Base-by-base conservation (phyloP, 2,888 invertebrate species). In the Escarpia spicata region DNA sequence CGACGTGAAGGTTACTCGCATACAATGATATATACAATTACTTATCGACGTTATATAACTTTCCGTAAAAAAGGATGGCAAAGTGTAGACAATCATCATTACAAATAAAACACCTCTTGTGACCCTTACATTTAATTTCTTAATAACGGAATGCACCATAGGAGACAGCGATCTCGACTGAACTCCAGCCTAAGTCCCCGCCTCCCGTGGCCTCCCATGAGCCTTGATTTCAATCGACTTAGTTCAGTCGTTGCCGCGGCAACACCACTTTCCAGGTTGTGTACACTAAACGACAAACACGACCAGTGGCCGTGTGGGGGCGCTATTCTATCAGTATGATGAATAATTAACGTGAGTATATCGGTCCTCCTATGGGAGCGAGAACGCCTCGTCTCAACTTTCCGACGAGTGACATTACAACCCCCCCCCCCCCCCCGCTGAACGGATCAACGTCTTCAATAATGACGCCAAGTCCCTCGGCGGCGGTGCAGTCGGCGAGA, bases 261-360 rank as follows among this genome's bases (percentile, higher is more conserved):
- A 75, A 75, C 75, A 26, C 75, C 75, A 75, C n/a, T 75, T 75
- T 19, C 75, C n/a, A 26, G 75, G 15, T 75, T 75, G 15, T 75
- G n/a, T n/a, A 75, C 75, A 75, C 19, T 75, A 75, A 75, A 75
- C 75, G 75, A 75, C 75, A 75, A 75, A 75, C 75, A n/a, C 75
- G 75, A 15, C 75, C 19, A 75, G 19, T 26, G 75, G 19, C 75
- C 75, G 75, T 26, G 6, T 26, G 75, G 75, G 75, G 26, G 75
- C n/a, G 75, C 26, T 26, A 75, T 75, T 75, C 75, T 15, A 75
- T 75, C 75, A 75, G 75, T 26, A 4, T 75, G 75, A 75, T 75
- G 75, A 75, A 75, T 75, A 19, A 75, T 75, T 75, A 75, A 75
- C 75, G 6, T 26, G 75, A 15, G 19, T 75, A 26, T 2, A 75